A percentile compares a stretch with the other conserved stretches of the same genome.
Conservation (phyloP, 92 coral and sea anemone genomes). For the Bergia sp. region DNA sequence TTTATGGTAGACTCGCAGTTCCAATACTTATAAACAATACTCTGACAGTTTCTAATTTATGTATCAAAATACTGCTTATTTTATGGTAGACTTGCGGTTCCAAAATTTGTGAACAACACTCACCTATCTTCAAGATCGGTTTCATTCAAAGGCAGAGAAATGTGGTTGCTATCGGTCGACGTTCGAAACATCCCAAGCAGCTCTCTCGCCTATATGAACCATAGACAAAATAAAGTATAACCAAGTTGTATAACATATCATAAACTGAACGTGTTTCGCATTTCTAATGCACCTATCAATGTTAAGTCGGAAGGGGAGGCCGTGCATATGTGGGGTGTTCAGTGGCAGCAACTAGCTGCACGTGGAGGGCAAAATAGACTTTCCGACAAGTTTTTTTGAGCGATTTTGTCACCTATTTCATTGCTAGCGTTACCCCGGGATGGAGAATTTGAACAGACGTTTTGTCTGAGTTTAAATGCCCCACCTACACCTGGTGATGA, state of each 20-base stretch:
- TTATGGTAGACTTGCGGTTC: background rate
- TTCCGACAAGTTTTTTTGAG: too few species aligned
- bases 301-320: too few species aligned
- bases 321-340: too few species aligned
- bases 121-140: slow-evolving; percentile 66
- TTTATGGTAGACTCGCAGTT: background rate
- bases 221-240: background rate
- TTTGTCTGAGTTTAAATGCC: too few species aligned
- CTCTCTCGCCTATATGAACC: slow-evolving; percentile 49
- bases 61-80: background rate
- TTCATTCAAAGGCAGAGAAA: slow-evolving; percentile 65
- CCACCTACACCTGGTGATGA: too few species aligned
- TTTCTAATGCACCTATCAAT: too few species aligned
- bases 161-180: slow-evolving; percentile 58
- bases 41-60: background rate
- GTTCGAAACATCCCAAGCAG: slow-evolving; percentile 47
- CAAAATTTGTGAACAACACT: background rate
- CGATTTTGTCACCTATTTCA: too few species aligned
- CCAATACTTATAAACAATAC: background rate
- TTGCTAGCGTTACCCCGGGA: too few species aligned
- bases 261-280: background rate
- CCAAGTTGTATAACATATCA: background rate
- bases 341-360: too few species aligned
- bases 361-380: too few species aligned
- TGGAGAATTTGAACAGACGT: too few species aligned